phyloP scores from a whole-genome alignment of 2,797 vertebrate genomes.

The Staurois parvus region DNA sequence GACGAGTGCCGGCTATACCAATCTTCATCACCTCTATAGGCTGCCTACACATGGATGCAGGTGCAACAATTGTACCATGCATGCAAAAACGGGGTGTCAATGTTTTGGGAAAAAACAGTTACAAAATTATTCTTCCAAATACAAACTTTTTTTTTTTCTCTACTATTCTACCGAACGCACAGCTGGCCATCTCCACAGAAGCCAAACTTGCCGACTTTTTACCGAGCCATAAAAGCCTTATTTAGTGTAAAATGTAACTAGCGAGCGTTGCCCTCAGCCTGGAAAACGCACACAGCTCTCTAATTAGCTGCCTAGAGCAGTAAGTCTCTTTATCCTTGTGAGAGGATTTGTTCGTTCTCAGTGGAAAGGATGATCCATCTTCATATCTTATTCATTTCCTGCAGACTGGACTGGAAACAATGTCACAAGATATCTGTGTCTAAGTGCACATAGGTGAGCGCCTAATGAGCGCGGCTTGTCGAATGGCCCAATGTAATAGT shows the following conservation, averaged over 20 bases:
- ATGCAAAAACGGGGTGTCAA: too few relatives aligned
- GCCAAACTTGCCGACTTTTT: background rate
- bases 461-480: background rate
- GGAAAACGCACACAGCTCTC: background rate
- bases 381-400: constrained; percentile 56
- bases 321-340: constrained; percentile 47
- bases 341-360: constrained; percentile 46
- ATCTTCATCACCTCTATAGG: too few relatives aligned
- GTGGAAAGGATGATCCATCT: constrained; percentile 58
- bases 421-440: constrained; percentile 47
- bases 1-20: too few relatives aligned
- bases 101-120: too few relatives aligned
- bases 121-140: too few relatives aligned
- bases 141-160: too few relatives aligned
- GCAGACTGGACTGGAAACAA: constrained; percentile 50
- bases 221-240: background rate
- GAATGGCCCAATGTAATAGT: background rate
- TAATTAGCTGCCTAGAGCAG: constrained; percentile 30
- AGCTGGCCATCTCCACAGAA: too few relatives aligned
- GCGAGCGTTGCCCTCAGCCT: constrained; percentile 25
- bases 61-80: too few relatives aligned
- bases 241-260: constrained; percentile 2
- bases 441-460: constrained; percentile 14
- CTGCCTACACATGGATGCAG: too few relatives aligned
- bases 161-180: too few relatives aligned